Base-by-base conservation (phyloP, 2,797 vertebrate species). In the Anabas testudineus region DNA sequence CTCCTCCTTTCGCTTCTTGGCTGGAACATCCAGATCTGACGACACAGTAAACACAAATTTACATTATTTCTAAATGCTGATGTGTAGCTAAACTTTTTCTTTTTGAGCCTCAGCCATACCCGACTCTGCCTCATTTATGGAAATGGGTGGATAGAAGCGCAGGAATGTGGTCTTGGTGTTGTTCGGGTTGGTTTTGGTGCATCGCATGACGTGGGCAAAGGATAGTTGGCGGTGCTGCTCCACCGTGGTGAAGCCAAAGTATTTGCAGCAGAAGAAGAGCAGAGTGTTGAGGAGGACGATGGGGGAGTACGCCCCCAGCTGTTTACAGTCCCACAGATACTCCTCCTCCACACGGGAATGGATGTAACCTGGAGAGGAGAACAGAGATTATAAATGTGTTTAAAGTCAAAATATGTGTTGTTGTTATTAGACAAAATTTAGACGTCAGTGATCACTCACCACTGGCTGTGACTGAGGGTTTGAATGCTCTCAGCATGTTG, bases 201-300 rank as follows among this genome's bases (percentile, higher is more conserved):
- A 97, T 69, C 97, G 96, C 95, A 99, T 97, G 59, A 99, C 95
- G 0, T 97, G 96, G 21, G 97, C 96, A 67, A 99, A 99, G 74
- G 98, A 99, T 4, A 99, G 96, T 86, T 96, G 96, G 66, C 94
- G 94, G 89, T 99, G 98, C 89, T 99, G 96, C 69, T 93, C 94
- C 84, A 96, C 94, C 28, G 95, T 95, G 88, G 95, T 96, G 74
- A 99, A 95, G 90, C 95, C 96, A 72, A 99, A 99, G 74, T 95
- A 95, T 92, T 99, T 99, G 91, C 97, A 98, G 92, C 96, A 98
- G 95, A 99, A 99, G 91, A 97, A 99, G 2, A 99, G 94, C 82
- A 99, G 94, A 0, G 98, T 99, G 91, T 99, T 99, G 91, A 99
- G 93, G 63, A 99, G 95, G 78, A 99, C 97, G 0, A 97, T 97